Conservation (phyloP, 2,113 vertebrate genomes). For the Centropristis striata region DNA sequence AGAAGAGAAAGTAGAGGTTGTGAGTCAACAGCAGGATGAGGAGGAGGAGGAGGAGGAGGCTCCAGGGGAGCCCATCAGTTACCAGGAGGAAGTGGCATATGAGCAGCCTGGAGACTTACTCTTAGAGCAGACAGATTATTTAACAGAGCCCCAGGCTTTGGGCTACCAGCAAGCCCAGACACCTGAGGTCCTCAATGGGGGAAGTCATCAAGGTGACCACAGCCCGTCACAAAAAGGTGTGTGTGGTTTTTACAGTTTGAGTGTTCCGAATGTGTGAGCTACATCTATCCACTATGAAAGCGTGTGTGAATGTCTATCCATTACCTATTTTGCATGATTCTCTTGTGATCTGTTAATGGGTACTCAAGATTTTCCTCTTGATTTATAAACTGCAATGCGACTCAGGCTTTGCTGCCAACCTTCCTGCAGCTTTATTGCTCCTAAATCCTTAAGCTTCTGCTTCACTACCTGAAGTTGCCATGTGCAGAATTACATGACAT, state of each 20-base stretch:
- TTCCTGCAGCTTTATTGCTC: conserved; percentile 67
- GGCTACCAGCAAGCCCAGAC: conserved; percentile 67
- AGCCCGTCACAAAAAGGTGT: conserved; percentile 75
- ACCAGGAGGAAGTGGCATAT: conserved; percentile 65
- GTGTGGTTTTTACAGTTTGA: conserved; percentile 55
- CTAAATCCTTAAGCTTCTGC: conserved; percentile 57
- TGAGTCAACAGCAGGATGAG: conserved; percentile 68
- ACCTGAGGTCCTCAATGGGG: conserved; percentile 76
- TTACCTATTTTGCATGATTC: conserved; percentile 51
- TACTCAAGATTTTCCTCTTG: conserved; percentile 12
- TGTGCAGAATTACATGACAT: conserved; percentile 45
- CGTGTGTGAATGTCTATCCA: conserved; percentile 11
- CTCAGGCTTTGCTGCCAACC: conserved; percentile 56
- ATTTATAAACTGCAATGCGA: conserved; percentile 46
- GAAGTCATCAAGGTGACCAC: conserved; percentile 69
- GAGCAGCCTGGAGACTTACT: conserved; percentile 64
- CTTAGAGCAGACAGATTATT: conserved; percentile 74
- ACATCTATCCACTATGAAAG: background rate
- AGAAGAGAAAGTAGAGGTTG: conserved; percentile 74
- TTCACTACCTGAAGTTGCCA: conserved; percentile 39
- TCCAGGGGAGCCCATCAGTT: conserved; percentile 59
- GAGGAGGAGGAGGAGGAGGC: conserved; percentile 55
- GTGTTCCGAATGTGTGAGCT: background rate
- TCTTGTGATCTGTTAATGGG: conserved; percentile 32
- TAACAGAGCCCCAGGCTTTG: conserved; percentile 75